Conservation (phyloP, 2,113 vertebrate genomes). For the Gadus chalcogrammus region DNA sequence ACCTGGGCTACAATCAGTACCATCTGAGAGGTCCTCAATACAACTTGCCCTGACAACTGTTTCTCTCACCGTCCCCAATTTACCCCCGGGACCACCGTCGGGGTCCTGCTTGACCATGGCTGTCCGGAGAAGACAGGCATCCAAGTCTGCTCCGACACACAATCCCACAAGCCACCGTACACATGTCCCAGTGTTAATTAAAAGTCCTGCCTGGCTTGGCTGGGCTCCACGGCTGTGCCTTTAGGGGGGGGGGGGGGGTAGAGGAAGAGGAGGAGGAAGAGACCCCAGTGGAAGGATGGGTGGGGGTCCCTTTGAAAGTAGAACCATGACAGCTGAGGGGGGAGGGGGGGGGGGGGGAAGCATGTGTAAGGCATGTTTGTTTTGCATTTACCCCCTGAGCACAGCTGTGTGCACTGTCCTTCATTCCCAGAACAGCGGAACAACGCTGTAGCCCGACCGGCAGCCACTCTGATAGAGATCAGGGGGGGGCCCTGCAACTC, state of each 20-base stretch:
- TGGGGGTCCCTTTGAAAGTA: slow-evolving; percentile 67
- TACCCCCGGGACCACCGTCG: not conserved
- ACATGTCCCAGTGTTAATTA: slow-evolving; percentile 73
- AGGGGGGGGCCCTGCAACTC: no score
- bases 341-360: slow-evolving; percentile 45
- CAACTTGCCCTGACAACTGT: not conserved
- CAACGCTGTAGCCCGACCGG: slow-evolving; percentile 53
- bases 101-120: not conserved
- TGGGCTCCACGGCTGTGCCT: slow-evolving; percentile 39
- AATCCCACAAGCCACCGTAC: slow-evolving; percentile 55
- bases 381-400: slow-evolving; percentile 74
- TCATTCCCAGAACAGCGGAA: slow-evolving; percentile 72
- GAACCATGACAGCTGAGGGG: slow-evolving; percentile 77
- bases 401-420: slow-evolving; percentile 77
- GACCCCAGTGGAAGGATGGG: slow-evolving; percentile 36
- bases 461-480: no score
- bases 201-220: slow-evolving; percentile 50
- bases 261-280: slow-evolving; percentile 26
- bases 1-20: no score
- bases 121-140: slow-evolving; percentile 33
- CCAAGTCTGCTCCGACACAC: slow-evolving; percentile 64
- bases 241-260: slow-evolving; percentile 26
- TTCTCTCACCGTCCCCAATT: not conserved
- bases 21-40: not conserved
- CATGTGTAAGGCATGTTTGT: slow-evolving; percentile 78